Base-by-base conservation (phyloP, 2,797 vertebrate species). In the Jordanella pulchra region DNA sequence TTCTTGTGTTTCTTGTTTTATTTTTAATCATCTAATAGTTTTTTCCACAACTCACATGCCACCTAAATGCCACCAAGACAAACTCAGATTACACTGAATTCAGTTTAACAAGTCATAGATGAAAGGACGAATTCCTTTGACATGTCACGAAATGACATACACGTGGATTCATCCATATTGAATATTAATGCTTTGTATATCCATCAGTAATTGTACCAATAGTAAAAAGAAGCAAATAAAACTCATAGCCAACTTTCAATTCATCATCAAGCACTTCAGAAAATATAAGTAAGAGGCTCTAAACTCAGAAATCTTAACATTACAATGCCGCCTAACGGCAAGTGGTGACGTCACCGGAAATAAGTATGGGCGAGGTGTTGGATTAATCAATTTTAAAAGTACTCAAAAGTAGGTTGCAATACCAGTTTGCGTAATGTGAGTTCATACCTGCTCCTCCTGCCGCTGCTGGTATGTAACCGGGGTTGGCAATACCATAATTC, bases 401-500 rank as follows among this genome's bases (percentile, higher is more conserved):
- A 35, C 30, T 12, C 18, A 21, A 18, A 60, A 35, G 5, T 11
- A n/a, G 23, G 0, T 61, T 3, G 30, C 35, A n/a, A 39, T 39
- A 39, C 11, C 35, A 23, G 9, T 35, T 32, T 27, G 18, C 13
- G 5, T 39, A 39, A 0, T 39, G 35, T 5, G 9, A 21, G 6
- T 4, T 25, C 63, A 76, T 86, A 94, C 94, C 93, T 15, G 89
- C 63, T 0, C 0, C 2, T 1, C 76, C 79, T 0, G 13, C 1
- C n/a, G 86, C 80, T 25, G 84, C 14, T 10, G 79, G 77, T 0
- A 45, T 0, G 50, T 86, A 94, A 0, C 82, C 91, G 0, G 89
- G 88, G 25, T 90, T 92, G 6, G 73, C 63, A 0, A 83, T 0
- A 1, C 94, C 94, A 4, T 91, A 92, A 6, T 17, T 53, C 18